These are phyloP conservation scores for Arbacia lixula DNA, from an alignment of 53 echinoderm and acorn worm genomes.

Conservation along the genomic window DNA sequence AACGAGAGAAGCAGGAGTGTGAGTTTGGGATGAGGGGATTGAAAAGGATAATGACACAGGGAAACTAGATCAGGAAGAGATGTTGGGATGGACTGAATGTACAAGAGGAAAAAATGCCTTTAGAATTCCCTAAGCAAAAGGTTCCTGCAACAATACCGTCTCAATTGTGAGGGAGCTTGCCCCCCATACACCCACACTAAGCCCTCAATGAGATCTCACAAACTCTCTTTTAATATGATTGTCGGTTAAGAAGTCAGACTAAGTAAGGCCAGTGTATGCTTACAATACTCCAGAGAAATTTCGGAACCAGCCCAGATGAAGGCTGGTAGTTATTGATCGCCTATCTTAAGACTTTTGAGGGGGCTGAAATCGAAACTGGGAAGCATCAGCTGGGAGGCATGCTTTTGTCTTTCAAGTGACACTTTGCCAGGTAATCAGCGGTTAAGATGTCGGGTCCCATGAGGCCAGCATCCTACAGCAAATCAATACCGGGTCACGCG, in stretches of 20 bases:
- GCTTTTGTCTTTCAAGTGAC: constrained; percentile 31
- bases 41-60: background rate
- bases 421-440: constrained; percentile 1
- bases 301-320: constrained; percentile 1
- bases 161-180: background rate
- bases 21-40: background rate
- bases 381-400: background rate
- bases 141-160: constrained; percentile 12
- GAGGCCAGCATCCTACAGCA: background rate
- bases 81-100: background rate
- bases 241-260: constrained; percentile 22
- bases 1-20: background rate
- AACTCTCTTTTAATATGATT: constrained; percentile 38
- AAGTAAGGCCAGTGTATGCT: too few relatives aligned
- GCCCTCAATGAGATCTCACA: constrained; percentile 27
- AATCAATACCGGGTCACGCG: constrained; percentile 17
- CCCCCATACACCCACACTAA: background rate
- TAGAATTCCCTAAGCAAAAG: constrained; percentile 14
- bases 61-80: background rate
- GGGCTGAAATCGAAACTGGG: constrained; percentile 20
- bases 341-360: background rate
- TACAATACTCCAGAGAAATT: constrained; percentile 24
- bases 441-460: constrained; percentile 7
- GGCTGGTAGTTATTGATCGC: constrained; percentile 14
- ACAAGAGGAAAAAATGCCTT: background rate